Percentiles rank a stretch among this genome's conserved stretches.
phyloP scores from a whole-genome alignment of 2,797 vertebrate genomes.

The Chaetophractus vellerosus region DNA sequence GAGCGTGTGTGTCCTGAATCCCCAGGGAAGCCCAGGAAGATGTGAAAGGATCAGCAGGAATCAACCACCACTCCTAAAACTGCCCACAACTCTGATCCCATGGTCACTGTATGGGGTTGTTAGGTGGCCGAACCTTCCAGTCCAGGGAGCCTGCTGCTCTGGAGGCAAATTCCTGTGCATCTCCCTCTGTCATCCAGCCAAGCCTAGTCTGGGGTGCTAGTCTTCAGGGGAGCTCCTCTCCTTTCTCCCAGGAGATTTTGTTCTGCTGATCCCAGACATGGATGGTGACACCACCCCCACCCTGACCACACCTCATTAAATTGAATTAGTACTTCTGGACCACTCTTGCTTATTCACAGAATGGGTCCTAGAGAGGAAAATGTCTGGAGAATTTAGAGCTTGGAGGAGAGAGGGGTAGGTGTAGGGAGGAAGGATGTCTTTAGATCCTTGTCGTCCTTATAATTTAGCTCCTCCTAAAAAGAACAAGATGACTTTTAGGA shows the following conservation, averaged over 20 bases:
- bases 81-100: not conserved
- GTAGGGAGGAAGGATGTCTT: not conserved
- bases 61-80: not conserved
- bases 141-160: not conserved
- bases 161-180: not conserved
- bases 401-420: too few relatives aligned
- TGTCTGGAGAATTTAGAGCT: not conserved
- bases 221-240: not conserved
- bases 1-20: not conserved
- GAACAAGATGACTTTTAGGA: conserved; percentile 9
- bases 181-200: not conserved
- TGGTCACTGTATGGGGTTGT: not conserved
- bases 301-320: not conserved
- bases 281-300: too few relatives aligned
- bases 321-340: not conserved
- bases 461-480: conserved; percentile 52
- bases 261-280: not conserved
- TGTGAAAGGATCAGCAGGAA: not conserved
- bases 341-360: not conserved
- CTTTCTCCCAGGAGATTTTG: not conserved
- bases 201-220: not conserved
- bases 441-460: not conserved
- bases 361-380: not conserved
- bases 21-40: not conserved
- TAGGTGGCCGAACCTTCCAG: not conserved